Percentiles rank a stretch among this genome's conserved stretches.
Conservation (phyloP, 2,113 vertebrate genomes). For the Cyanoderma ruficeps region DNA sequence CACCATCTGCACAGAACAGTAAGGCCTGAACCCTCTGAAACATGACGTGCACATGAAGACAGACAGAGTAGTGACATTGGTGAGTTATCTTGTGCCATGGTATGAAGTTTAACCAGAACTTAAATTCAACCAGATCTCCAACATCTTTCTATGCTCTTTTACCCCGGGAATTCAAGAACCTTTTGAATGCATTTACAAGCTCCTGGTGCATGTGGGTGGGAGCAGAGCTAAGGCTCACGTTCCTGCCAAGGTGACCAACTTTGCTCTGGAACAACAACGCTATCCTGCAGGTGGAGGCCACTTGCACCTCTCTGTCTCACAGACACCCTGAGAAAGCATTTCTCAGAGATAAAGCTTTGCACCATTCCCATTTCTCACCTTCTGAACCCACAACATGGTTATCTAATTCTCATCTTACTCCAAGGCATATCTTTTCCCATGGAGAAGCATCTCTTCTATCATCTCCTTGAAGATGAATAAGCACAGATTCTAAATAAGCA, state of each 20-base stretch:
- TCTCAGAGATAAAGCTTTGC: neutral
- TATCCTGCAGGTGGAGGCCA: neutral
- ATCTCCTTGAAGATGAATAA: neutral
- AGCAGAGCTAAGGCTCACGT: neutral
- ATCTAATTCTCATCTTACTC: neutral
- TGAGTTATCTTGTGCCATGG: neutral
- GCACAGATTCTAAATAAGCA: neutral
- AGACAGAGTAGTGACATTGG: neutral
- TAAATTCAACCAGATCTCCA: neutral
- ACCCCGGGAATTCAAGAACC: neutral
- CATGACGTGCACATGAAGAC: fast-evolving
- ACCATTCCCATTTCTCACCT: neutral
- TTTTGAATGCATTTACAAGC: neutral
- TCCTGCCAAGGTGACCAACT: neutral
- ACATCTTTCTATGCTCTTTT: neutral
- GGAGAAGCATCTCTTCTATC: neutral
- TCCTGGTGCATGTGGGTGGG: neutral
- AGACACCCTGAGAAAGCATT: neutral
- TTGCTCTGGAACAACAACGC: neutral
- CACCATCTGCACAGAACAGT: neutral
- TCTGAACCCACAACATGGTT: neutral
- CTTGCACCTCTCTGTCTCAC: neutral
- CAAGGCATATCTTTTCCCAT: neutral
- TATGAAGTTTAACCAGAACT: neutral
- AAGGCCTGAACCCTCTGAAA: neutral